Base-by-base conservation (phyloP, 2,888 invertebrate species). In the Acanthopleura granulata region DNA sequence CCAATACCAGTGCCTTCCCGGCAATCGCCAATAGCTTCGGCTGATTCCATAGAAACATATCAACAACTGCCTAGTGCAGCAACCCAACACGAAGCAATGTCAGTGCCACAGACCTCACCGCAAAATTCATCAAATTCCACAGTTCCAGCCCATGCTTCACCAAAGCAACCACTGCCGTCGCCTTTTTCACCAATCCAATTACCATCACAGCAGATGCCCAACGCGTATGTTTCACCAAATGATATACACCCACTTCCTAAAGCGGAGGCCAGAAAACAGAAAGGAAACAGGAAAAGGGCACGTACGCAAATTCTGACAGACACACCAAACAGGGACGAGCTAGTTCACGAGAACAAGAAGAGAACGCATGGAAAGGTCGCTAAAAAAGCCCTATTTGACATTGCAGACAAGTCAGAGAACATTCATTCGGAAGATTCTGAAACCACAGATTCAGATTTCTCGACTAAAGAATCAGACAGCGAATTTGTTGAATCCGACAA, bases 281-380 rank as follows among this genome's bases (percentile, higher is more conserved):
- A 4, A 4, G 18, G 6, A 9, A 66, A 25, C 16, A 18, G 69
- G 25, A 66, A 66, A 27, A 25, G 27, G 27, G 30, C 6, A 4
- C 25, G 69, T 4, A 9, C 69, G 25, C 22, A 27, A 27, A 66
- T 66, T 6, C 69, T 66, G 4, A 30, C 69, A 9, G 69, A 25
- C 69, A 66, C 69, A 22, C 69, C 69, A 3, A 25, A 66, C n/a
- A 66, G 25, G 30, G 69, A 66, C 4, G 69, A 14, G 25, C 25
- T 66, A 3, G 30, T 40, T 40, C 40, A 40, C 3, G 4, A 29
- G 69, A 18, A 22, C 25, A 25, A 66, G 69, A 27, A 18, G 30
- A 66, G 14, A 66, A 1, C 69, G 1, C 1, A 25, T 16, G 49
- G 1, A 71, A 40, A 71, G 14, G 9, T 18, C 22, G 27, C 14